Evolutionary conservation across 2,797 vertebrate genomes (phyloP).

Genomic region (Epinephelus coioides): DNA sequence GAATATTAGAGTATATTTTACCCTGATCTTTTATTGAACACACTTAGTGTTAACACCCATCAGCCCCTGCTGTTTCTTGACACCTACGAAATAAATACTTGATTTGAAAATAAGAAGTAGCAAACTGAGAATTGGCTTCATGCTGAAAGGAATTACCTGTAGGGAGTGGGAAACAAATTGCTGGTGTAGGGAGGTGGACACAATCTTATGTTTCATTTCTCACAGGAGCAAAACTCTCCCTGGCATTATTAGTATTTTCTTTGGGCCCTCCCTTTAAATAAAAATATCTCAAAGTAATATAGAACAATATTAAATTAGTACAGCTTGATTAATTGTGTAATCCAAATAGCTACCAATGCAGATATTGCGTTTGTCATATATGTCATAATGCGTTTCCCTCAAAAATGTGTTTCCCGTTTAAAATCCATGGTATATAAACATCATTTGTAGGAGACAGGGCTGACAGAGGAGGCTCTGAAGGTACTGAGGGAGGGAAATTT

Average conservation of each 20-base stretch:
- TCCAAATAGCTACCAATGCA: neutral
- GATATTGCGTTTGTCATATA: no score
- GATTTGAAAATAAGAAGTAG: neutral
- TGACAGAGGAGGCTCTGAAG: no score
- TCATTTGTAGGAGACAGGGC: no score
- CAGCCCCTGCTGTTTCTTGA: neutral
- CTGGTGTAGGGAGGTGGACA: neutral
- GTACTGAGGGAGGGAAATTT: no score
- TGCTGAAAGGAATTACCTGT: neutral
- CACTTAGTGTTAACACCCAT: neutral
- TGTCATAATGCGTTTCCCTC: no score
- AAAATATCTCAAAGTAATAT: neutral
- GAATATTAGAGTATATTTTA: neutral
- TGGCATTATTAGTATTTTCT: neutral
- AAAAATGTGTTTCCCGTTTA: no score
- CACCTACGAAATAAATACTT: neutral
- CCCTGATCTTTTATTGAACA: conserved; percentile 3
- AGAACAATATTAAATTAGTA: neutral
- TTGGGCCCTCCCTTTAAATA: neutral
- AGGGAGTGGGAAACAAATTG: no score
- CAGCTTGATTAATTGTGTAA: neutral
- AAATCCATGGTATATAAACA: no score
- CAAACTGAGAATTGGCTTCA: neutral
- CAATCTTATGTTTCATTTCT: neutral
- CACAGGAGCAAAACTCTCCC: neutral